Percentiles rank a stretch among this genome's conserved stretches.
Evolutionary conservation across 2,888 invertebrate species (phyloP).

Genomic region (Erpobdella octoculata): DNA sequence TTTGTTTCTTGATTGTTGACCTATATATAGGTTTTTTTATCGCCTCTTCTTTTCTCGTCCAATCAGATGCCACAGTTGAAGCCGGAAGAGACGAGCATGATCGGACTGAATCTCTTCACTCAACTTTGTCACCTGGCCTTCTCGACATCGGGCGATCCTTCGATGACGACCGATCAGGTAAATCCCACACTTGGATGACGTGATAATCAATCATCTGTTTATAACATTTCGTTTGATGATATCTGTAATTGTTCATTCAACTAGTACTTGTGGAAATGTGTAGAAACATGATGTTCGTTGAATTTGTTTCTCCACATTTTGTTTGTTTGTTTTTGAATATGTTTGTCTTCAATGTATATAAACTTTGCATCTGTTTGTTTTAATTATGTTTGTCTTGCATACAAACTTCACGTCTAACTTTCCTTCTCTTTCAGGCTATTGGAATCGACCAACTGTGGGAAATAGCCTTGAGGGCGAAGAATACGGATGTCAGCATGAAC

Average conservation of each 20-base stretch:
- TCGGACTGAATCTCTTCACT: constrained; percentile 79
- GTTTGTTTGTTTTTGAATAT: no score
- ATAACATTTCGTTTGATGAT: no score
- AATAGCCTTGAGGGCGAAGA: constrained; percentile 79
- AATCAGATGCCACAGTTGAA: constrained; percentile 68
- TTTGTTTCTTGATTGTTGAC: no score
- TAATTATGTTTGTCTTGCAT: no score
- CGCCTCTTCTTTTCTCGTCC: neutral
- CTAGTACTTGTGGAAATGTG: neutral
- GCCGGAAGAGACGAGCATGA: constrained; percentile 83
- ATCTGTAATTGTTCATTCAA: neutral
- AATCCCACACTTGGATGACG: no score
- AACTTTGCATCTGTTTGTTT: neutral
- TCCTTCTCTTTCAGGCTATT: constrained; percentile 49
- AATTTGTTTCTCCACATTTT: no score
- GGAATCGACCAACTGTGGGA: constrained; percentile 92
- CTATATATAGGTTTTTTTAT: no score
- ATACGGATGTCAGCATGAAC: constrained; percentile 86
- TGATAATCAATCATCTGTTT: no score
- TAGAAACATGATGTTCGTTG: no score
- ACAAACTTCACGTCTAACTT: neutral
- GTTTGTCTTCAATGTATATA: no score
- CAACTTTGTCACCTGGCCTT: constrained; percentile 75
- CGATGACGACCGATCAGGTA: constrained; percentile 55
- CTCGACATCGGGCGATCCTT: constrained; percentile 61